Base-by-base conservation (phyloP, 2,797 vertebrate species). In the Remorina albescens region DNA sequence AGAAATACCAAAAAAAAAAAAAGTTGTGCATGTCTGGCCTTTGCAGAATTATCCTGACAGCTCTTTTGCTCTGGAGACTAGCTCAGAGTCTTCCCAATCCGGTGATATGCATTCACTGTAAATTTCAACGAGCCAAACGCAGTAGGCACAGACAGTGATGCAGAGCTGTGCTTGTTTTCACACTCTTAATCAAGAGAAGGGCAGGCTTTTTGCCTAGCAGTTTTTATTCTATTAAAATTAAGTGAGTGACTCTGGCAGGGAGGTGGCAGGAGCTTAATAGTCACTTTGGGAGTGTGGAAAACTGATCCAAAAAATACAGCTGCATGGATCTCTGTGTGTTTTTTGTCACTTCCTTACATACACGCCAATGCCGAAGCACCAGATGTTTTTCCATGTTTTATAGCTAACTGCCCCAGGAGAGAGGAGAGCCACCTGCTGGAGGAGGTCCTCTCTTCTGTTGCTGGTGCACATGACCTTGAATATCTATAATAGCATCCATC, bases 381-480 rank as follows among this genome's bases (percentile, higher is more conserved):
- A 92, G 89, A 87, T 92, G 89, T 91, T 85, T 78, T 60, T 84
- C 84, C 68, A 59, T 73, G 58, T 86, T 90, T 88, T 84, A 86
- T 86, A 75, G 88, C 79, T 53, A 60, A 34, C 65, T 72, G 67
- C 71, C 89, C 83, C 87, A 37, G 64, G 87, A 89, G 90, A 88
- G 73, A 74, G 63, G 44, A 76, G 85, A 86, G 86, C 87, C 91
- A 89, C 90, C 90, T 92, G 85, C 83, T 86, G 88, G 89, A 85
- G 76, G 74, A 78, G 74, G 76, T 86, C 36, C 44, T 69, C 60
- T 65, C 76, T 71, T 85, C 57, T 39, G 74, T 59, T 70, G 77
- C 78, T 44, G 71, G 61, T 66, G 50, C 59, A 47, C 70, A 11
- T 60, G 87, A 88, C 86, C 86, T 89, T 92, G 74, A 73, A 62